Base-by-base conservation (phyloP, 1,140 invertebrate species). In the Heterodera schachtii region DNA sequence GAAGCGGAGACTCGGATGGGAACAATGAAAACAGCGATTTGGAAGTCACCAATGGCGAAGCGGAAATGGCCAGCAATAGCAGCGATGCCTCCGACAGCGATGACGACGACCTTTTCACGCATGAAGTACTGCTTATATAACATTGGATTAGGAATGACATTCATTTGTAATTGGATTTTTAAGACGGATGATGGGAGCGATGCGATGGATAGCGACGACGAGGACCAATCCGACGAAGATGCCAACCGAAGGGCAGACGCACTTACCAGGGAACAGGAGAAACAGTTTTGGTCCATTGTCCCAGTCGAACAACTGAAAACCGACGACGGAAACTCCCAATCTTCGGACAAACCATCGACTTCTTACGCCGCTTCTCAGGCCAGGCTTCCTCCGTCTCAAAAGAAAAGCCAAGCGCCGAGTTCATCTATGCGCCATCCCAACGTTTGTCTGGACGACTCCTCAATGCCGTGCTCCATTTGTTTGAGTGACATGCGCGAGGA, bases 401-500 rank as follows among this genome's bases (percentile, higher is more conserved):
- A 57, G 52, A 77, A 80, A 4, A 43, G 19, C 13, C 52, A 57
- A 52, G n/a, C 71, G 43, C 11, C 70, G 21, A 31, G 31, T 31
- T 57, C 11, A n/a, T 41, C 44, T 47, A 31, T 49, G 70, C 21
- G 16, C 2, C 16, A 67, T 75, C 31, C 70, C 13, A 71, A 77
- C 16, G 11, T 64, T 9, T 21, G 64, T 16, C 46, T 78, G 31
- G 57, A 81, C 46, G 79, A 81, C 21, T 66, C 79, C 3, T 75
- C 67, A 47, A 60, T 82, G 79, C 78, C 81, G 8, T 83, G 82
- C 57, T 83, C 82, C 3, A 83, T 83, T 73, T 83, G 82, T 43
- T 73, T 83, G 41, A 71, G 60, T 44, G 82, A 83, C 75, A 57
- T 83, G 67, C 47, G 52, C 5, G 19, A 46, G 44, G 70, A 82